These are phyloP conservation scores for Hypomecis punctinalis DNA, from an alignment of 2,888 invertebrate species.

Conservation along the genomic window DNA sequence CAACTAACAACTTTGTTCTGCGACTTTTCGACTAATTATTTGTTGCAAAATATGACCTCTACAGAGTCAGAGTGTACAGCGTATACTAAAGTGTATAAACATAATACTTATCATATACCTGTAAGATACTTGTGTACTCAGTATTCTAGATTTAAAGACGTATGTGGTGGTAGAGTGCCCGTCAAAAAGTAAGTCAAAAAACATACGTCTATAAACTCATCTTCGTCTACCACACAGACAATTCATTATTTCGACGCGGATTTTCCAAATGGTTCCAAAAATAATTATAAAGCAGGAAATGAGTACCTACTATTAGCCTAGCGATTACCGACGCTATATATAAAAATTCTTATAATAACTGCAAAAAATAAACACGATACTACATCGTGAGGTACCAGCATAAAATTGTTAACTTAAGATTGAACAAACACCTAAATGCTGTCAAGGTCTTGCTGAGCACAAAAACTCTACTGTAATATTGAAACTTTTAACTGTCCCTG, in stretches of 20 bases:
- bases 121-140: no score
- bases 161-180: no score
- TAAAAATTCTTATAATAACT: conserved; percentile 24
- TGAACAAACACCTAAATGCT: conserved; percentile 28
- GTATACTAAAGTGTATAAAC: no score
- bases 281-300: conserved; percentile 19
- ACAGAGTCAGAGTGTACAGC: no score
- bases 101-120: no score
- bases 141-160: no score
- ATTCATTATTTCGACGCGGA: background rate
- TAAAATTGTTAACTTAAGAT: conserved; percentile 28
- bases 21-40: no score
- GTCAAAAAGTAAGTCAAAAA: no score
- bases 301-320: conserved; percentile 14
- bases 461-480: conserved; percentile 28
- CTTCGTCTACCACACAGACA: background rate
- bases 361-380: conserved; percentile 29
- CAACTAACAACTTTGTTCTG: no score
- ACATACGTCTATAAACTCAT: background rate
- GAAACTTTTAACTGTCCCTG: background rate
- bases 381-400: conserved; percentile 22
- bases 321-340: conserved; percentile 13
- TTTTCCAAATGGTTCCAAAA: background rate
- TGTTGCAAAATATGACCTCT: no score
- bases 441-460: conserved; percentile 26